Evolutionary conservation across 2,888 invertebrate species (phyloP), one percentile per base, ranked within the genome.

Genomic region (Lissonota sp.): DNA sequence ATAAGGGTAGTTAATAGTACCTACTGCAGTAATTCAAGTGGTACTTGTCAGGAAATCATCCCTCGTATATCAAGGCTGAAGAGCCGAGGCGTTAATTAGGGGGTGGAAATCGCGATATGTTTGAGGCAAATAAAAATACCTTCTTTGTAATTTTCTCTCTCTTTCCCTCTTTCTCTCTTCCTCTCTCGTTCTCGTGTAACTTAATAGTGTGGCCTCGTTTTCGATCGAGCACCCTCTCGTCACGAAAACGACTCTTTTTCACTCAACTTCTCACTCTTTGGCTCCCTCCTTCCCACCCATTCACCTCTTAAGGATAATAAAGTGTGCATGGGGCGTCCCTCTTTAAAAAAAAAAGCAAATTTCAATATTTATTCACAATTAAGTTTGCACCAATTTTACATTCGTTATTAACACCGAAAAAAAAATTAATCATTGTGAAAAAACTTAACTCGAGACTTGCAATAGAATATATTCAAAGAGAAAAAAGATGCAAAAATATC

Each of bases 141-240:
- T 62, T 46, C 51, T 49, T 53, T 26, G 26, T 26, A 26, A 26
- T 26, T 26, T 26, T 40, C 44, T 8, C 72, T 74, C 66, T 10
- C 53, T 53, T 44, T 57, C 57, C 12, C 40, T 37, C 44, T 53
- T 12, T 69, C 57, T 46, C 40, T 53, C 58, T 37, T 8, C 55
- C 66, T 14, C 60, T 77, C 64, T 57, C 14, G 12, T 39, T 44
- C 67, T 66, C 79, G 80, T 67, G 81, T 51, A 62, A 12, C 53
- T 39, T 55, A 70, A 70, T 75, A 58, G 74, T 60, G 74, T 75
- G 79, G 79, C 76, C 80, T 80, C 80, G 76, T 76, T 80, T 66
- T 79, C 71, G 80, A 79, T 80, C 80, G 72, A 80, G 80, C 72
- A 80, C 80, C 72, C 76, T 76, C 76, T 73, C 80, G 76, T 76